phyloP scores from a whole-genome alignment of 1,140 invertebrate species.

The Bombus fervidus region DNA sequence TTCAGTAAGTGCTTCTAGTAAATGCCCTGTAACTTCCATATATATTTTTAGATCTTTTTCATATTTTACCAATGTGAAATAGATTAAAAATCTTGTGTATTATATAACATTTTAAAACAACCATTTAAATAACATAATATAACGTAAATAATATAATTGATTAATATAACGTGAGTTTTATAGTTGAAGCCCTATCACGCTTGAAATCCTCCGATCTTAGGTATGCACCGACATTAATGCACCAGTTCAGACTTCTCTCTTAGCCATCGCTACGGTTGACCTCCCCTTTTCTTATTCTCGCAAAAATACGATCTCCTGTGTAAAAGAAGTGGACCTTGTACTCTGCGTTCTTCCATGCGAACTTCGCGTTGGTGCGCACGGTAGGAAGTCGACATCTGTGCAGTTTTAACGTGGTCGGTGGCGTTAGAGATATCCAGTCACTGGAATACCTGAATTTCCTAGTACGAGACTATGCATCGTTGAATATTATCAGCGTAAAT shows the following conservation, averaged over 20 bases:
- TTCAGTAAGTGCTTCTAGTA: no score
- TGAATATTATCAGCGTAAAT: constrained; percentile 11
- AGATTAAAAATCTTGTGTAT: no score
- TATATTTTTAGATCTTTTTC: no score
- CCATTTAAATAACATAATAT: neutral
- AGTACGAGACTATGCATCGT: neutral
- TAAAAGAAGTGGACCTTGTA: constrained; percentile 6
- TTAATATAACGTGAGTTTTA: neutral
- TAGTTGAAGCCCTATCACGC: neutral
- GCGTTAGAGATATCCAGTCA: neutral
- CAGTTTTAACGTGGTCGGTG: neutral
- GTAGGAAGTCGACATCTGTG: neutral
- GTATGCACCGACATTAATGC: neutral
- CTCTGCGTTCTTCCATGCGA: constrained; percentile 4
- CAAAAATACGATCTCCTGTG: constrained; percentile 16
- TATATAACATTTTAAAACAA: no score
- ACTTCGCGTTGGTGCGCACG: neutral
- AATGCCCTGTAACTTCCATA: no score
- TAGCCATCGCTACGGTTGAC: neutral
- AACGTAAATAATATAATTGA: no score
- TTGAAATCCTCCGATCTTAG: neutral
- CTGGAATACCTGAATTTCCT: neutral
- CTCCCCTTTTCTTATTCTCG: neutral
- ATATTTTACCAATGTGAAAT: no score
- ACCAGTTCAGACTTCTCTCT: neutral